Conservation (phyloP, 2,888 invertebrate species). For the Bellardia pandia region DNA sequence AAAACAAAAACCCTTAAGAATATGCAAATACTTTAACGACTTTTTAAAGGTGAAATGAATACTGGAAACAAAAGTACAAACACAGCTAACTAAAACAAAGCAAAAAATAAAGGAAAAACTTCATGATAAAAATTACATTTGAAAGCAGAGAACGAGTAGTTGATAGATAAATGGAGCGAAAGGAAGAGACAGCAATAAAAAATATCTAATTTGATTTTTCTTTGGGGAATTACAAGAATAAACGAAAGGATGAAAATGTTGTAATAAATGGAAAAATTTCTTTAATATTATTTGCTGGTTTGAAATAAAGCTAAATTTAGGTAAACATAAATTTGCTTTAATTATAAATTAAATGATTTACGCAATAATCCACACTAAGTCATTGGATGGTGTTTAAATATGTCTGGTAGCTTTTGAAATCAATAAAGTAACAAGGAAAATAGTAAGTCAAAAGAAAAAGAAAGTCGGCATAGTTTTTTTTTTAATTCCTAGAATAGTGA, state of each 20-base stretch:
- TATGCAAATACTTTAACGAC: slow-evolving; percentile 82
- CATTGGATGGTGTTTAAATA: not conserved
- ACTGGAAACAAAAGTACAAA: slow-evolving; percentile 39
- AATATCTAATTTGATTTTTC: slow-evolving; percentile 48
- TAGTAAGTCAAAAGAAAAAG: too few relatives aligned
- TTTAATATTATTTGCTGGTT: slow-evolving; percentile 25
- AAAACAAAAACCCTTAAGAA: slow-evolving; percentile 76
- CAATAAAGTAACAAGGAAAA: not conserved
- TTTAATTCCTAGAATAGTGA: too few relatives aligned
- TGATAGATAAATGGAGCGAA: not conserved
- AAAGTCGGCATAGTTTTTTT: too few relatives aligned
- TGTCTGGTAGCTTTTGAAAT: not conserved
- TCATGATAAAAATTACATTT: slow-evolving; percentile 42
- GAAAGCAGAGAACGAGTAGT: not conserved
- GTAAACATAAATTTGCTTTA: not conserved
- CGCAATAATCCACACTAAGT: not conserved
- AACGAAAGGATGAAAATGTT: slow-evolving; percentile 30
- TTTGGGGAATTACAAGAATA: slow-evolving; percentile 45
- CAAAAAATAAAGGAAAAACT: slow-evolving; percentile 43
- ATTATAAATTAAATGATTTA: not conserved
- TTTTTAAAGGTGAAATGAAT: slow-evolving; percentile 82
- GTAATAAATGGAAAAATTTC: slow-evolving; percentile 43
- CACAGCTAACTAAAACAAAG: not conserved
- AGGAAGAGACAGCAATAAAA: not conserved
- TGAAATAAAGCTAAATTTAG: not conserved